Evolutionary conservation across 1,140 invertebrate species (phyloP), one percentile per base, ranked within the genome.

Genomic region (Sycophila sp.): DNA sequence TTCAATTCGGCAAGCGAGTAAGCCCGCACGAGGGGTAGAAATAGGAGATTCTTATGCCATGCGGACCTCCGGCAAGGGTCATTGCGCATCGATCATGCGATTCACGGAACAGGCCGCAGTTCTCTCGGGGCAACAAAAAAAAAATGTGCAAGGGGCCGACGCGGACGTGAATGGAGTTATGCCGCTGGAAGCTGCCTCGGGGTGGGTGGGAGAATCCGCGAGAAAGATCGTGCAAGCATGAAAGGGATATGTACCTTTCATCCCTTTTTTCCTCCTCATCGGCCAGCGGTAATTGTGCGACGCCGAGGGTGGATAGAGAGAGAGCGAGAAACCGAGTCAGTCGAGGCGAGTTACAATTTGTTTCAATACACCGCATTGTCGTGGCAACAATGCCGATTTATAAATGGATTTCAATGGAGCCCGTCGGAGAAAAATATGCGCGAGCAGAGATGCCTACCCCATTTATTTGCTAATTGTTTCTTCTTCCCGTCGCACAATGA

Each of bases 31-130:
- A n/a, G n/a, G n/a, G n/a, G n/a, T n/a, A n/a, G n/a, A n/a, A n/a
- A n/a, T n/a, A n/a, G n/a, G n/a, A n/a, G n/a, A n/a, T n/a, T n/a
- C n/a, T n/a, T n/a, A n/a, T n/a, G n/a, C n/a, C n/a, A n/a, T 36
- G 26, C 42, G 3, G 42, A 6, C 42, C 19, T 36, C 19, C 22
- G 53, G 13, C 42, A 59, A 62, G 67, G 67, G 67, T 69, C 67
- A 69, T 69, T 69, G 59, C 67, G 67, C 67, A 63, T 69, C 58
- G 67, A 69, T 69, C 67, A 69, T 55, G 47, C 58, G 67, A 63
- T 69, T 62, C 67, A 63, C 67, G 47, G 42, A 5, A 42, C 6
- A 0, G n/a, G 36, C 36, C 36, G 3, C 24, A n/a, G 26, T 15
- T 24, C 4, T 5, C 51, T 55, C 24, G 45, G 17, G 22, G 45